A percentile compares a stretch with the other conserved stretches of the same genome.
Conservation (phyloP, 64 coral and sea anemone genomes). For the Platygyra sinensis region DNA sequence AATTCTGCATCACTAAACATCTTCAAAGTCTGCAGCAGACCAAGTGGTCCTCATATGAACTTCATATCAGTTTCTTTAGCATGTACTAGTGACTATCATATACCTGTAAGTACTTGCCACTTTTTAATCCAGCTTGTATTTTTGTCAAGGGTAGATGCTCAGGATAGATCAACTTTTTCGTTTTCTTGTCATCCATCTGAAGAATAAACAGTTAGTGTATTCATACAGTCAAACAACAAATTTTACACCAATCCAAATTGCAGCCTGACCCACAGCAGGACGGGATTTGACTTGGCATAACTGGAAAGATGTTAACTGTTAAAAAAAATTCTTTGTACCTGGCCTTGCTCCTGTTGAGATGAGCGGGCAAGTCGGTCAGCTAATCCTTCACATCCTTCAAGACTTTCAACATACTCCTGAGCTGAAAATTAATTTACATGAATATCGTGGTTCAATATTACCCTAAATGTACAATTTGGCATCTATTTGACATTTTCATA, state of each 20-base stretch:
- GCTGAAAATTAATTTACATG: slow-evolving; percentile 25
- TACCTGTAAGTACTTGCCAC: slow-evolving; percentile 89
- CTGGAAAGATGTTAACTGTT: background rate
- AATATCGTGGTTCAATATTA: background rate
- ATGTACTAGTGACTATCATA: background rate
- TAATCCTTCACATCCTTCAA: slow-evolving; percentile 79
- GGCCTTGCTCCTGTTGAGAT: slow-evolving; percentile 31
- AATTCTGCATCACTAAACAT: too few species aligned
- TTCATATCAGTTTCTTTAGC: too few species aligned
- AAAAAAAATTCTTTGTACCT: background rate
- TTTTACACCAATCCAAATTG: too few species aligned
- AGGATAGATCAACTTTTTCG: slow-evolving; percentile 71
- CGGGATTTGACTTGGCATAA: too few species aligned
- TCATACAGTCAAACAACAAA: background rate
- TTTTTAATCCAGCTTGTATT: slow-evolving; percentile 92
- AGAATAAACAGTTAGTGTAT: background rate
- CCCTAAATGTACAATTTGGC: background rate
- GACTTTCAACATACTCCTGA: slow-evolving; percentile 89
- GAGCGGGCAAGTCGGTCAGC: slow-evolving; percentile 74
- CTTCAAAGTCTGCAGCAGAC: too few species aligned
- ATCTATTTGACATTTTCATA: too few species aligned
- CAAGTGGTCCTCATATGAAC: too few species aligned
- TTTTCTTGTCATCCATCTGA: slow-evolving; percentile 63
- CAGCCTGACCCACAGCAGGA: background rate
- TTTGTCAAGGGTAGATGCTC: slow-evolving; percentile 88